Percentiles rank a stretch among this genome's conserved stretches.
Evolutionary conservation across 2,888 invertebrate species (phyloP).

Genomic region (Hymenopus coronatus): DNA sequence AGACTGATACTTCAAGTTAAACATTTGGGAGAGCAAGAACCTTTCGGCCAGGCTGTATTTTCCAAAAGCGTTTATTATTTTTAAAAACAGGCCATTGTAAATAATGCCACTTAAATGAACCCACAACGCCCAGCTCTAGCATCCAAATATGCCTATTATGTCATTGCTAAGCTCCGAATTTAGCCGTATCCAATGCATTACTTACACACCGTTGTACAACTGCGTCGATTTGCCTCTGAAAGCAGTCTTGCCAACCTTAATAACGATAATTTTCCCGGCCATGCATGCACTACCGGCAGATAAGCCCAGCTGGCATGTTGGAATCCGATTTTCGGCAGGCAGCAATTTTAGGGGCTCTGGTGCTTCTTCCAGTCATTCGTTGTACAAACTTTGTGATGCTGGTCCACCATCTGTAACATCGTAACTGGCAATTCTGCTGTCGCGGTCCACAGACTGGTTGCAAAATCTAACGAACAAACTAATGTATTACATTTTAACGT

Average conservation of each 20-base stretch:
- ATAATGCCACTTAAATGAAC: too few relatives aligned
- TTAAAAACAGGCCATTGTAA: too few relatives aligned
- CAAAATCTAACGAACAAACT: too few relatives aligned
- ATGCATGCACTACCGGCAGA: neutral
- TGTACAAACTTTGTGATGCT: neutral
- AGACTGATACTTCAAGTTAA: too few relatives aligned
- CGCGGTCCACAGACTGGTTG: too few relatives aligned
- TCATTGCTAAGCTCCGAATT: neutral
- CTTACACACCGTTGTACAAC: neutral
- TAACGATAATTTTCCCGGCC: neutral
- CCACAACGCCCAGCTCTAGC: too few relatives aligned
- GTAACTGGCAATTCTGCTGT: neutral
- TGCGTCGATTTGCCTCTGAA: neutral
- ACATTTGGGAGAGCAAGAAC: too few relatives aligned
- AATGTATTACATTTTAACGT: too few relatives aligned
- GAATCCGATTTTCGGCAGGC: neutral
- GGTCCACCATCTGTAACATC: neutral
- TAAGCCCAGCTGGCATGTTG: neutral
- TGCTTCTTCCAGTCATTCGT: neutral
- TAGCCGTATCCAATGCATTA: neutral
- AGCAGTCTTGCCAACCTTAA: neutral
- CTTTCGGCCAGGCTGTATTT: too few relatives aligned
- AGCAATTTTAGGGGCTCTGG: neutral
- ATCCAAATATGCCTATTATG: neutral
- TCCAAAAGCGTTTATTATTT: too few relatives aligned